Evolutionary conservation across 2,888 invertebrate species (phyloP).

Genomic region (Ornithoptera priamus): DNA sequence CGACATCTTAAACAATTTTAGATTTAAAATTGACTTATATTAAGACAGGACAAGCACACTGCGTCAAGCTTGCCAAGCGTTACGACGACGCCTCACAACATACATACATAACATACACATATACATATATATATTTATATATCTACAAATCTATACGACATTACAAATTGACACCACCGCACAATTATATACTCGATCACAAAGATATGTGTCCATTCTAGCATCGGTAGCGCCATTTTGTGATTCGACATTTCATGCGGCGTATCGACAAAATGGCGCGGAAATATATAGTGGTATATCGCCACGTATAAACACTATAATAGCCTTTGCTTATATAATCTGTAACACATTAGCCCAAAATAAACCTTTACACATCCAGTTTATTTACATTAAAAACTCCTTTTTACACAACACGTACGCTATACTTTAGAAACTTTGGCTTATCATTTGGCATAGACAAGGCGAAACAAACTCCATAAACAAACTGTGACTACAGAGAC

Average conservation of each 20-base stretch:
- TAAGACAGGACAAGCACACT: conserved; percentile 49
- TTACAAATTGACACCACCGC: conserved; percentile 25
- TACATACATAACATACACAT: conserved; percentile 43
- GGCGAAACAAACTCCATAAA: conserved; percentile 43
- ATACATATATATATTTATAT: conserved; percentile 15
- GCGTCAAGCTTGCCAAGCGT: conserved; percentile 60
- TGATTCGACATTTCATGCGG: background rate
- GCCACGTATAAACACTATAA: conserved; percentile 21
- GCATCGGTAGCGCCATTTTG: background rate
- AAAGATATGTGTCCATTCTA: conserved; percentile 56
- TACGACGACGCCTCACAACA: conserved; percentile 45
- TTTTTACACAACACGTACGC: conserved; percentile 37
- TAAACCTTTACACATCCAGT: conserved; percentile 2
- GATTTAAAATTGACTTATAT: conserved; percentile 30
- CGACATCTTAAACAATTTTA: conserved; percentile 14
- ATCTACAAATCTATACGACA: conserved; percentile 18
- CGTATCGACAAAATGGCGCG: conserved; percentile 5
- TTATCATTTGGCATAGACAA: conserved; percentile 69
- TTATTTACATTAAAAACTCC: conserved; percentile 30
- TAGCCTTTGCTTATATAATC: conserved; percentile 20
- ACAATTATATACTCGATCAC: conserved; percentile 36
- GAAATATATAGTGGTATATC: background rate
- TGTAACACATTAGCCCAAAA: conserved; percentile 36
- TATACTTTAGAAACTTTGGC: conserved; percentile 64
- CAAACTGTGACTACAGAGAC: conserved; percentile 5